Conservation (phyloP, 2,113 vertebrate genomes). For the Panthera leo region DNA sequence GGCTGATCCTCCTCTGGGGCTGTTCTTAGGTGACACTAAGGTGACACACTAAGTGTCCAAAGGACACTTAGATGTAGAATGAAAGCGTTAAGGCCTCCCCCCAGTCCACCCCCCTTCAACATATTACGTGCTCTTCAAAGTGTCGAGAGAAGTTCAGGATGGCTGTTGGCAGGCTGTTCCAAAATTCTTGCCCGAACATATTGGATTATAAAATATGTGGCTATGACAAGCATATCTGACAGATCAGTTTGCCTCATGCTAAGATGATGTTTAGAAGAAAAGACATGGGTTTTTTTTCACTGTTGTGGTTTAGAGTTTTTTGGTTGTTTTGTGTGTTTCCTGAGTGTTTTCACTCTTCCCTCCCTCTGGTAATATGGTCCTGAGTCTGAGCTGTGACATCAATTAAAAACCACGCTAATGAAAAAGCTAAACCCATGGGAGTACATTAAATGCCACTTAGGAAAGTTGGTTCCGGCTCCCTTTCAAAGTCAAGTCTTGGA, state of each 20-base stretch:
- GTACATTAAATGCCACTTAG: constrained; percentile 67
- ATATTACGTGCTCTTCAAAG: constrained; percentile 83
- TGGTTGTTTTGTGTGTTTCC: constrained; percentile 69
- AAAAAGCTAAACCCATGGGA: constrained; percentile 50
- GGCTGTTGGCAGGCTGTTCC: constrained; percentile 83
- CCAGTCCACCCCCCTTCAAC: constrained; percentile 66
- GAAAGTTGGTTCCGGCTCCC: constrained; percentile 52
- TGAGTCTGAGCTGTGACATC: constrained; percentile 67
- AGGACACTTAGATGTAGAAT: constrained; percentile 71
- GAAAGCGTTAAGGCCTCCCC: constrained; percentile 82
- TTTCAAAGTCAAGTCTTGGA: constrained; percentile 55
- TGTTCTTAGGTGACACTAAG: neutral
- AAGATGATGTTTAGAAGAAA: constrained; percentile 81
- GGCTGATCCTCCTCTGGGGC: neutral
- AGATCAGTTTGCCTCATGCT: constrained; percentile 82
- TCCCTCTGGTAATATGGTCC: constrained; percentile 59
- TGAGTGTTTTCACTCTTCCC: constrained; percentile 68
- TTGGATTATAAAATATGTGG: constrained; percentile 86
- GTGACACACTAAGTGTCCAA: neutral
- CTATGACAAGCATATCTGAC: constrained; percentile 84
- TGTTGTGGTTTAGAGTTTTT: constrained; percentile 72
- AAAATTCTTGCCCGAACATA: constrained; percentile 88
- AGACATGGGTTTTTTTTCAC: constrained; percentile 77
- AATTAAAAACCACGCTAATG: constrained; percentile 73
- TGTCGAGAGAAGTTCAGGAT: constrained; percentile 90